phyloP scores from a whole-genome alignment of 2,888 invertebrate genomes.

The Muschampia plurimacula region DNA sequence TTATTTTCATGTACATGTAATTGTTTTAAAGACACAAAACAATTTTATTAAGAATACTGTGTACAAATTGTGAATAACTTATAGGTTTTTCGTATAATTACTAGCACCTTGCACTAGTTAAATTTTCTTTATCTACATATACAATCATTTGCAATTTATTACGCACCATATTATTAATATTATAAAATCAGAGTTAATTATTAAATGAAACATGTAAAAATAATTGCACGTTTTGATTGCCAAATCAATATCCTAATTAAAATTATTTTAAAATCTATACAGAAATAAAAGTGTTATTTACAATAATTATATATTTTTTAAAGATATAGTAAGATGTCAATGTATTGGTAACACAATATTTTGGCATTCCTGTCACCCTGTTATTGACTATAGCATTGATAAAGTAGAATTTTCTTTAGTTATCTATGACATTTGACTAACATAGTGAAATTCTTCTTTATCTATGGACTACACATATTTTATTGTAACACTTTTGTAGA shows the following conservation, averaged over 20 bases:
- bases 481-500: constrained; percentile 16
- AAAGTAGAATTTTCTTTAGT: not conserved
- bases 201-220: not conserved
- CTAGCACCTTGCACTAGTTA: not conserved
- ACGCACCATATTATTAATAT: not conserved
- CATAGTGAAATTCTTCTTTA: not conserved
- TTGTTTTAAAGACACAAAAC: not conserved
- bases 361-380: constrained; percentile 62
- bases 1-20: not conserved
- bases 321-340: constrained; percentile 23
- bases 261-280: constrained; percentile 16
- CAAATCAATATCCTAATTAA: constrained; percentile 1
- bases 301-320: constrained; percentile 20
- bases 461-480: not conserved
- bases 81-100: not conserved
- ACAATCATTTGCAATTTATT: not conserved
- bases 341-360: constrained; percentile 52
- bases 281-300: constrained; percentile 26
- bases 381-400: constrained; percentile 42
- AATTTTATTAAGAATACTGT: not conserved
- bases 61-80: not conserved
- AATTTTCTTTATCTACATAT: not conserved
- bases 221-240: constrained; percentile 3
- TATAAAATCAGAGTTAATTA: not conserved
- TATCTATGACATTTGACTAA: not conserved